phyloP scores from a whole-genome alignment of 2,888 invertebrate species.

The Metopia argyrocephala region DNA sequence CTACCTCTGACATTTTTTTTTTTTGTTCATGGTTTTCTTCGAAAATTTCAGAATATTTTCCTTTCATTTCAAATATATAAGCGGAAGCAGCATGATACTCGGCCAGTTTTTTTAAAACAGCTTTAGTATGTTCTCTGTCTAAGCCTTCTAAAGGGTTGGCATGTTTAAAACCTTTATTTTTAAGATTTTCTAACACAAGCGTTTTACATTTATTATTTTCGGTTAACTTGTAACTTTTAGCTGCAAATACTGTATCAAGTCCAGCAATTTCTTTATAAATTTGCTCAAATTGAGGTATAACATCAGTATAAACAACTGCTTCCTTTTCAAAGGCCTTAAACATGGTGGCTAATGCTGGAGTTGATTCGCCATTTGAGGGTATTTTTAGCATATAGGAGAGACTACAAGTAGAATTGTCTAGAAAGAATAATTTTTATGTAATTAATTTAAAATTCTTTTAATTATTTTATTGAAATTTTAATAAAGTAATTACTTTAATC shows the following conservation, averaged over 20 bases:
- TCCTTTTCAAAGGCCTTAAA: slow-evolving; percentile 73
- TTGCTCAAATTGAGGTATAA: slow-evolving; percentile 73
- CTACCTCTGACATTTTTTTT: slow-evolving; percentile 35
- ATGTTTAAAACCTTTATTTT: slow-evolving; percentile 64
- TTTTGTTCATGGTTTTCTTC: slow-evolving; percentile 38
- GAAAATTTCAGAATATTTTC: slow-evolving; percentile 63
- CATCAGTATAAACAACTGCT: slow-evolving; percentile 70
- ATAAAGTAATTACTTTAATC: too few relatives aligned
- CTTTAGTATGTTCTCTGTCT: slow-evolving; percentile 70
- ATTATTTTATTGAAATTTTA: neutral
- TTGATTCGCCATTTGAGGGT: slow-evolving; percentile 21
- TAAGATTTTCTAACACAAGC: slow-evolving; percentile 70
- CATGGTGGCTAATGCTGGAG: slow-evolving; percentile 58
- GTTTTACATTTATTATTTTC: slow-evolving; percentile 62
- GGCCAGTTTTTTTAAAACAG: slow-evolving; percentile 71
- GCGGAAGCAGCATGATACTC: slow-evolving; percentile 75
- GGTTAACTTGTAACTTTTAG: slow-evolving; percentile 68
- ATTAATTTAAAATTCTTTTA: too few relatives aligned
- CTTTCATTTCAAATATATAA: slow-evolving; percentile 66
- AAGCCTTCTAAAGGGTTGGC: slow-evolving; percentile 69
- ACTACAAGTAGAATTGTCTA: slow-evolving; percentile 59
- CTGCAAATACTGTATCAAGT: slow-evolving; percentile 69
- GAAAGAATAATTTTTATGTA: too few relatives aligned
- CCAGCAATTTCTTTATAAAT: slow-evolving; percentile 69
- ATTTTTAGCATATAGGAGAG: slow-evolving; percentile 68